Evolutionary conservation across 2,888 invertebrate species (phyloP).

Genomic region (Polylopha cassiicola): DNA sequence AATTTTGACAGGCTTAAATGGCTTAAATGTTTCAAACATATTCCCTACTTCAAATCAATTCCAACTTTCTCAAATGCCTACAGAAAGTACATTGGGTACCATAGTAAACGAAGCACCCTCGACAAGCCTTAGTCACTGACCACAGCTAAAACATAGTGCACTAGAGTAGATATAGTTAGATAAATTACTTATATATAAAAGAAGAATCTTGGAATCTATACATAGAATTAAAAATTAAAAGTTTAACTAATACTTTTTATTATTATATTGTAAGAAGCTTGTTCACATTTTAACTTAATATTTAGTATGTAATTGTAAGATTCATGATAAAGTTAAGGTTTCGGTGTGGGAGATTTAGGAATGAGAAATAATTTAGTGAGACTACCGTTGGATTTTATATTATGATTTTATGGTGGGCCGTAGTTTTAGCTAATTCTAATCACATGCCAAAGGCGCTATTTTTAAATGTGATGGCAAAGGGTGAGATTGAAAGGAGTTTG

Average conservation of each 20-base stretch:
- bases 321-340: slow-evolving; percentile 41
- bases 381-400: slow-evolving; percentile 41
- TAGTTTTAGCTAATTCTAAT: slow-evolving; percentile 26
- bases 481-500: slow-evolving; percentile 35
- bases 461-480: slow-evolving; percentile 57
- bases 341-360: slow-evolving; percentile 49
- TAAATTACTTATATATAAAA: slow-evolving; percentile 65
- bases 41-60: too few species aligned
- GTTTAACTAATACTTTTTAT: slow-evolving; percentile 75
- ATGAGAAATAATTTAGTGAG: slow-evolving; percentile 58
- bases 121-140: slow-evolving; percentile 63
- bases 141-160: slow-evolving; percentile 74
- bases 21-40: too few species aligned
- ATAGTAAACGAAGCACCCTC: slow-evolving; percentile 45
- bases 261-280: slow-evolving; percentile 73
- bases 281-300: slow-evolving; percentile 77
- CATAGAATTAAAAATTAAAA: slow-evolving; percentile 74
- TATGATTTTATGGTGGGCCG: slow-evolving; percentile 44
- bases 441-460: slow-evolving; percentile 61
- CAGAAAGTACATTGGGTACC: slow-evolving; percentile 22
- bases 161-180: slow-evolving; percentile 72
- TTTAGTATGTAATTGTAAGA: slow-evolving; percentile 67
- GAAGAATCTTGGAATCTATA: slow-evolving; percentile 73
- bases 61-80: too few species aligned
- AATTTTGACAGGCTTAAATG: not conserved